Percentiles rank a stretch among this genome's conserved stretches.
Conservation (phyloP, 2,113 vertebrate genomes). For the Rhinoderma darwinii region DNA sequence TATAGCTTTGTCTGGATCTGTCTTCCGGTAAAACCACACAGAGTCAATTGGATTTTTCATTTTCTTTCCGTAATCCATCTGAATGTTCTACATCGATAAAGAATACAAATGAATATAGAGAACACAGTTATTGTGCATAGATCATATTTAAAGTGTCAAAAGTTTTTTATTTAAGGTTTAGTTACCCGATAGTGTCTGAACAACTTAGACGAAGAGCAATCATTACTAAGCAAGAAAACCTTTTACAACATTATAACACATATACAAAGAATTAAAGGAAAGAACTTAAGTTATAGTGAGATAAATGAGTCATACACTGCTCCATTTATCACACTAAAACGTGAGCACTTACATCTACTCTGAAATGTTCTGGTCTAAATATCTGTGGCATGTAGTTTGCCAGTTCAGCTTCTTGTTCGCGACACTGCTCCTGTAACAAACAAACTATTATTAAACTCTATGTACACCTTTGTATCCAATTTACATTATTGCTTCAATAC, state of each 20-base stretch:
- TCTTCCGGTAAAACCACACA: conserved; percentile 89
- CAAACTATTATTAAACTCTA: not conserved
- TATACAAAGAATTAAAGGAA: no score
- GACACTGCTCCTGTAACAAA: conserved; percentile 67
- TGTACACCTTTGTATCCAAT: no score
- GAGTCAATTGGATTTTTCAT: conserved; percentile 88
- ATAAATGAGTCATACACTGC: no score
- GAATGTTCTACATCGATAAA: conserved; percentile 78
- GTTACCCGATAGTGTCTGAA: no score
- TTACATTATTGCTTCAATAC: no score
- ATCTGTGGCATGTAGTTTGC: conserved; percentile 70
- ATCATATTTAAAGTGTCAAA: no score
- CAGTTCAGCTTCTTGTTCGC: conserved; percentile 70
- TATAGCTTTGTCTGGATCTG: conserved; percentile 74
- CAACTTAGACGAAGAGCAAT: no score
- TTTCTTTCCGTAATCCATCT: conserved; percentile 94
- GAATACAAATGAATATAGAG: not conserved
- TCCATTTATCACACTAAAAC: not conserved
- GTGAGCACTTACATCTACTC: conserved; percentile 79
- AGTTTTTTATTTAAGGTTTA: no score
- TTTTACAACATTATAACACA: not conserved
- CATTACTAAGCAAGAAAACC: no score
- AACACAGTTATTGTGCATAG: not conserved
- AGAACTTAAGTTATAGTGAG: no score
- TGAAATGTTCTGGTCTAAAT: conserved; percentile 82